A percentile compares a stretch with the other conserved stretches of the same genome.
Conservation (phyloP, 2,113 vertebrate species). For the Trematocara variabile region DNA sequence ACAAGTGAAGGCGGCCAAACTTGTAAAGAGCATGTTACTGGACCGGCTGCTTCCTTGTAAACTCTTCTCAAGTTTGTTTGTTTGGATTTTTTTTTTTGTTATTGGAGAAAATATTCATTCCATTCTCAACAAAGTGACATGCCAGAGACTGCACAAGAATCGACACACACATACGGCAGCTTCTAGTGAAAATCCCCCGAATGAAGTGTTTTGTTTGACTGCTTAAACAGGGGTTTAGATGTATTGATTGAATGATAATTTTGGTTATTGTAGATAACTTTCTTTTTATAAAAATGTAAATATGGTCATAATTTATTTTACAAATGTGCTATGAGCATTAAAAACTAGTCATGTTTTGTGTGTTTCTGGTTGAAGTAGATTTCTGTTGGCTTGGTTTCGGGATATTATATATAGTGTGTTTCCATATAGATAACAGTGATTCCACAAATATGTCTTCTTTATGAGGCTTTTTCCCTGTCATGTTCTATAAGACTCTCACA, state of each 20-base stretch:
- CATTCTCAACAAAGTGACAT: neutral
- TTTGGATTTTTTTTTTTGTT: neutral
- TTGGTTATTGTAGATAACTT: neutral
- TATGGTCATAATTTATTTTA: neutral
- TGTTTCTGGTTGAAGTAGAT: neutral
- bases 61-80: conserved; percentile 4
- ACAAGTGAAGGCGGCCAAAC: conserved; percentile 7
- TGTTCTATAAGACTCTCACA: neutral
- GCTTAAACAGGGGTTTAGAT: neutral
- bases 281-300: conserved; percentile 12
- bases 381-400: neutral
- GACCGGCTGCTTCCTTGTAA: conserved; percentile 32
- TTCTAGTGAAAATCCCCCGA: neutral
- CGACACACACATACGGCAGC: conserved; percentile 21
- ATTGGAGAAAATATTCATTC: neutral
- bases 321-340: neutral
- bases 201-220: neutral
- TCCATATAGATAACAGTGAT: neutral
- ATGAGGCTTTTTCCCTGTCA: neutral
- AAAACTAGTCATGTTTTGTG: neutral
- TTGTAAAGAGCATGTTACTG: conserved; percentile 26
- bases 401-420: conserved; percentile 9
- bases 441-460: neutral
- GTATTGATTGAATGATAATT: neutral
- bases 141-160: neutral